These are phyloP conservation scores for Ptyas mucosa DNA, from an alignment of 2,113 vertebrate genomes.

Conservation along the genomic window DNA sequence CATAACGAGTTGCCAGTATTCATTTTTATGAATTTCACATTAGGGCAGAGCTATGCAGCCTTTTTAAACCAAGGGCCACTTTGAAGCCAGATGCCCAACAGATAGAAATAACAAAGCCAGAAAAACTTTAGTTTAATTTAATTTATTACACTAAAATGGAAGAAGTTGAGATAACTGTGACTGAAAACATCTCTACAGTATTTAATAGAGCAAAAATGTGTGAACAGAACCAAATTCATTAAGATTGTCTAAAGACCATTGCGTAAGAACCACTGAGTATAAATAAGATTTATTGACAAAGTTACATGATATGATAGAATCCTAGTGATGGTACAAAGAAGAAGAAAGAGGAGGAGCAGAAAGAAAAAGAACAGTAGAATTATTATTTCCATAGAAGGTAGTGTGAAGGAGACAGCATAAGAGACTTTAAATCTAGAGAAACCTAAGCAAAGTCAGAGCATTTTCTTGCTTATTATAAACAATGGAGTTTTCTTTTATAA, in stretches of 20 bases:
- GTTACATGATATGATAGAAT: background rate
- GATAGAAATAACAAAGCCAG: background rate
- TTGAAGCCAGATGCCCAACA: background rate
- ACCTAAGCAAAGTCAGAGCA: background rate
- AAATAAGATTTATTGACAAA: background rate
- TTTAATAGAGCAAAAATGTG: background rate
- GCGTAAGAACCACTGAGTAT: background rate
- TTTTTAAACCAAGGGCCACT: background rate
- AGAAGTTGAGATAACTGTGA: background rate
- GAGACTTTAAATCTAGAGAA: background rate
- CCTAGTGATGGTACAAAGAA: background rate
- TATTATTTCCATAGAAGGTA: background rate
- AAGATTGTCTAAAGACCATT: background rate
- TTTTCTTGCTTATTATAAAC: background rate
- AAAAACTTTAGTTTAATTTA: background rate
- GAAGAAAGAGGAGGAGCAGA: background rate
- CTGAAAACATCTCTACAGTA: background rate
- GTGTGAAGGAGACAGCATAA: background rate
- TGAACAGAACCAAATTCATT: background rate
- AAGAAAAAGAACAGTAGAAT: background rate
- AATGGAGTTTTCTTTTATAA: background rate
- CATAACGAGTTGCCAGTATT: background rate
- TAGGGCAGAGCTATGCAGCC: background rate
- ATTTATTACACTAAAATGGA: background rate
- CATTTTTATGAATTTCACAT: background rate